Base-by-base conservation (phyloP, 2,797 vertebrate genomes). In the Galaxias olidus region DNA sequence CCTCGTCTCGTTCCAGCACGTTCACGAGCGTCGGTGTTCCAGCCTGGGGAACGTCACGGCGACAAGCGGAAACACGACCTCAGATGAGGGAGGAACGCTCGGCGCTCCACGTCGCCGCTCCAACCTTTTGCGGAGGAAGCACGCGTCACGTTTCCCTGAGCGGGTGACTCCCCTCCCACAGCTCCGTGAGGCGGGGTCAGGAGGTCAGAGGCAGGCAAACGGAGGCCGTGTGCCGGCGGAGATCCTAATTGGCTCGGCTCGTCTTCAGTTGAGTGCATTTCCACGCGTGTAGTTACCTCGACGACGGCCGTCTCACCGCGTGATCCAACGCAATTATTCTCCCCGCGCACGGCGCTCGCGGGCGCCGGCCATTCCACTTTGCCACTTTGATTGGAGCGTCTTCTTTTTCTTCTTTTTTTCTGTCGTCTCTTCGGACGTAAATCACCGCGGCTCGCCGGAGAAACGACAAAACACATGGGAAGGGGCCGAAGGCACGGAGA, bases 391-490 rank as follows among this genome's bases (percentile, higher is more conserved):
- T 79, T 73, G 72, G 68, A 63, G 67, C 40, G 52, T 12, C 44
- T 60, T 66, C 67, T 45, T 53, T 57, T 30, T 30, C 6, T 30
- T 30, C 6, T 30, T 30, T 30, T 30, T 30, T 30, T 30, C 6
- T 30, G 30, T 30, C 30, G 59, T 63, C 47, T 2, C 30, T 1
- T 4, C 40, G 41, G 42, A 46, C 49, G 79, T 83, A 82, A 89
- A 86, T 84, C 82, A 86, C 55, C 66, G 20, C 30, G 58, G 67
- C 61, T 65, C 41, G 15, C 67, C 61, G 60, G 4, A 72, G 66
- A 79, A 53, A n/a, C n/a, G n/a, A n/a, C n/a, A n/a, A n/a, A 41
- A 52, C 84, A 83, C 86, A 87, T 79, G 88, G 89, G 89, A 83
- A 68, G 71, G 76, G 77, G 81, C 68, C 74, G 74, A 50, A 65